Conservation (phyloP, 2,888 invertebrate species). For the Octodonta nipae region DNA sequence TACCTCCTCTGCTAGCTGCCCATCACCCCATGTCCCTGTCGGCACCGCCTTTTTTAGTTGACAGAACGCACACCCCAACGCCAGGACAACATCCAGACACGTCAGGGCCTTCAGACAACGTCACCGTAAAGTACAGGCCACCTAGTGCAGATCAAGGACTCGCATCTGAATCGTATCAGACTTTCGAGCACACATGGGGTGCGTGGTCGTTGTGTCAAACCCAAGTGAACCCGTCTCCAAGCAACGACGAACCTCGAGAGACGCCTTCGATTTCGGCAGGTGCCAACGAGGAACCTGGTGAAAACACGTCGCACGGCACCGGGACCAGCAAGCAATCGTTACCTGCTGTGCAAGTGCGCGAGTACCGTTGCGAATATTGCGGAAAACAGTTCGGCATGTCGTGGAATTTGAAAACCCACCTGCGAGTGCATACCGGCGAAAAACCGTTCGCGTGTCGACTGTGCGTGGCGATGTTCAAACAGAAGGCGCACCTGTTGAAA, state of each 20-base stretch:
- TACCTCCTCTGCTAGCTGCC: slow-evolving; percentile 44
- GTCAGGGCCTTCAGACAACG: slow-evolving; percentile 39
- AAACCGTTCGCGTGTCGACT: slow-evolving; percentile 80
- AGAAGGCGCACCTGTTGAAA: slow-evolving; percentile 76
- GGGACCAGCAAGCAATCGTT: slow-evolving; percentile 30
- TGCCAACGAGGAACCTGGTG: slow-evolving; percentile 29
- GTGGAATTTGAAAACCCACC: slow-evolving; percentile 81
- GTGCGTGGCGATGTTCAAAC: slow-evolving; percentile 84
- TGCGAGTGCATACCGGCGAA: slow-evolving; percentile 77
- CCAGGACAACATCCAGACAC: slow-evolving; percentile 35
- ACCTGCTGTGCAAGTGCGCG: slow-evolving; percentile 51
- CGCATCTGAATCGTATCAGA: slow-evolving; percentile 38
- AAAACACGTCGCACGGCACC: slow-evolving; percentile 33
- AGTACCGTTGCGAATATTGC: slow-evolving; percentile 79
- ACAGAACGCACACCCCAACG: slow-evolving; percentile 49
- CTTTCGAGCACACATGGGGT: slow-evolving; percentile 45
- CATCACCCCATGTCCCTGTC: slow-evolving; percentile 59
- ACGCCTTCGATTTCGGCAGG: slow-evolving; percentile 28
- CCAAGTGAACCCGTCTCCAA: slow-evolving; percentile 41
- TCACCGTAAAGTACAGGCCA: slow-evolving; percentile 48
- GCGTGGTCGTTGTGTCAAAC: slow-evolving; percentile 53
- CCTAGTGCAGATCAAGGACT: slow-evolving; percentile 54
- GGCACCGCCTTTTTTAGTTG: slow-evolving; percentile 57
- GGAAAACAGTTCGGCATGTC: slow-evolving; percentile 87
- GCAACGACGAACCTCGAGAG: slow-evolving; percentile 22